A percentile compares a stretch with the other conserved stretches of the same genome.
These are phyloP conservation scores for Temnothorax longispinosus DNA, from an alignment of 1,140 invertebrate genomes.

Conservation along the genomic window DNA sequence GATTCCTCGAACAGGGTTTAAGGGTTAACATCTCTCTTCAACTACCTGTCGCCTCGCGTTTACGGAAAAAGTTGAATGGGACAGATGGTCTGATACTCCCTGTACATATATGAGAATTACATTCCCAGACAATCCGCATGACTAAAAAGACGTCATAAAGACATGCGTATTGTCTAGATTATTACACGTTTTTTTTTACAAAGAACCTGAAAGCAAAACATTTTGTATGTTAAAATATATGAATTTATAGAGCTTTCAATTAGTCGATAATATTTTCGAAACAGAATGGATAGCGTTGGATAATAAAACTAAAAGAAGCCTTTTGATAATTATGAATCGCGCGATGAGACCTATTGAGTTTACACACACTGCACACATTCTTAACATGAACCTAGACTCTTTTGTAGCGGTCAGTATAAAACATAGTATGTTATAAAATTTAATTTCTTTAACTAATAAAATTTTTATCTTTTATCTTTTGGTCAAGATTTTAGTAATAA, in stretches of 20 bases:
- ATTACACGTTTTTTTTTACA: background rate
- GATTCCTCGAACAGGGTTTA: too few relatives aligned
- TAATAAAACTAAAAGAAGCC: slow-evolving; percentile 45
- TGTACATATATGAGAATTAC: too few relatives aligned
- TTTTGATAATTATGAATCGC: slow-evolving; percentile 64
- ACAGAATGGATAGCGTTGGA: slow-evolving; percentile 64
- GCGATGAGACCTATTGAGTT: slow-evolving; percentile 59
- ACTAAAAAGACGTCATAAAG: too few relatives aligned
- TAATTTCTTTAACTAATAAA: background rate
- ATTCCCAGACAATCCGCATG: too few relatives aligned
- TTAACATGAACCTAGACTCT: slow-evolving; percentile 64
- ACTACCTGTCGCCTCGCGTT: too few relatives aligned
- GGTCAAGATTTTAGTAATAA: background rate
- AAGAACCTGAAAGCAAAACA: background rate
- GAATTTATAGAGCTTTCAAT: slow-evolving; percentile 55
- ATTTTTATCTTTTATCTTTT: background rate
- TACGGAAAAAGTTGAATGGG: too few relatives aligned
- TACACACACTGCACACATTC: slow-evolving; percentile 30
- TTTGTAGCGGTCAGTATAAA: slow-evolving; percentile 65
- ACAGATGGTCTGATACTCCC: too few relatives aligned
- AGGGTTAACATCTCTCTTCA: too few relatives aligned
- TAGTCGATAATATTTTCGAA: slow-evolving; percentile 53
- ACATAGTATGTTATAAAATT: background rate
- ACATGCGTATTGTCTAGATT: background rate
- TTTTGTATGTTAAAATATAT: background rate